These are phyloP conservation scores for Clytia hemisphaerica DNA, from an alignment of 30 jellyfish, hydroid and myxozoan species.

Conservation along the genomic window DNA sequence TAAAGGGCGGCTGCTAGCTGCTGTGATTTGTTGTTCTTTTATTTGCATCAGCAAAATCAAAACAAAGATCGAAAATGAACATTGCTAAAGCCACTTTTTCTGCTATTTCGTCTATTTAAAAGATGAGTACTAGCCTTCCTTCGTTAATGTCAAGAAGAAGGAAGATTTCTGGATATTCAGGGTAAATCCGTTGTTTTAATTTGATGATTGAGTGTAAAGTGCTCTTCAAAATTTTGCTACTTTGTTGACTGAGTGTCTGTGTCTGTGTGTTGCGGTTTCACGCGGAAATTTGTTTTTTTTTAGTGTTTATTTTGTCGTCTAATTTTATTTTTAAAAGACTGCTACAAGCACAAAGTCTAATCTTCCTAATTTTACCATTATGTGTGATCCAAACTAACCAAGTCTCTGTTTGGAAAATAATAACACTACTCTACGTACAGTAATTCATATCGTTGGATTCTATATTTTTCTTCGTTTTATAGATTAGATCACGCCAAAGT, in stretches of 20 bases:
- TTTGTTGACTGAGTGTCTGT: no score
- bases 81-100: no score
- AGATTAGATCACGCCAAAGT: constrained; percentile 54
- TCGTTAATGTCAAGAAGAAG: constrained; percentile 33
- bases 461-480: constrained; percentile 4
- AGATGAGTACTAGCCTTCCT: constrained; percentile 16
- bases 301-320: no score
- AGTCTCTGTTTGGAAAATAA: background rate
- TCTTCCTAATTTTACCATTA: background rate
- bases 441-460: background rate
- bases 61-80: no score
- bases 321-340: no score
- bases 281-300: no score
- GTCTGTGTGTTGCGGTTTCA: no score
- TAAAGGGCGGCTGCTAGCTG: no score
- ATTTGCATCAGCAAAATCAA: no score
- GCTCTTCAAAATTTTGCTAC: background rate
- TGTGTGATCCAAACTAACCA: background rate
- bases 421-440: background rate
- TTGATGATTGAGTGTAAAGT: background rate
- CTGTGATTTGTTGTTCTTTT: no score
- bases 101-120: no score
- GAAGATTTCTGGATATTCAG: constrained; percentile 62
- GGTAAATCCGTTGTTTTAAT: constrained; percentile 24
- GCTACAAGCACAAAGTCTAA: no score